Evolutionary conservation across 92 coral and sea anemone genomes (phyloP), one percentile per base, ranked within the genome.

Genomic region (Phymanthus crucifer): DNA sequence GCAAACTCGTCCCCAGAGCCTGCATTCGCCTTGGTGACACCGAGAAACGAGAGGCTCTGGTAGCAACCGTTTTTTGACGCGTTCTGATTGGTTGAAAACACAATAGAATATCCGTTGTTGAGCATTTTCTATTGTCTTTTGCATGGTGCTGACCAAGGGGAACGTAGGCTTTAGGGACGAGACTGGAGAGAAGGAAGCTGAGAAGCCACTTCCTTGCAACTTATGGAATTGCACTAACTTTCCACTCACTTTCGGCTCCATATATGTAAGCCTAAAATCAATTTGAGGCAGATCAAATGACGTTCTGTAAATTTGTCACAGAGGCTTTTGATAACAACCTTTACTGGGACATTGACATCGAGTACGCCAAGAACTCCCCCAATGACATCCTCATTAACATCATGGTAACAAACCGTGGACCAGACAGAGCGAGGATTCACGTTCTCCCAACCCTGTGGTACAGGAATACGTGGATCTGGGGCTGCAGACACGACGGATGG

Each of bases 381-480:
- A 83, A 89, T 32, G 93, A 91, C n/a, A 74, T 94, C 70, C 87
- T 94, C 3, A 86, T 94, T 64, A 89, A 86, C 77, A 80, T 94
- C 48, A 91, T 91, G 21, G 77, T 94, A 13, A 87, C 90, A 32
- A 94, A 94, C 73, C 93, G 95, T 23, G 98, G 98, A n/a, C 88
- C 92, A 14, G 93, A 94, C 6, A 46, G 67, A 32, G 86, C 98
- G 32, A 78, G 83, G 40, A 74, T 94, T 50, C 91, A 86, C 69
- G 84, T 94, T 6, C 77, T 94, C 16, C 98, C 98, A 24, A 81
- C 95, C 9, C 81, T 94, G 18, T 94, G 98, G 98, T 94, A 89
- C 88, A 80, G 95, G 35, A 94, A 94, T 74, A 89, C 95, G 7
- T 94, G 98, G 98, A 84, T 86, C 61, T 94, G 98, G 98, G 92